Evolutionary conservation across 2,113 vertebrate species (phyloP).

Genomic region (Columba livia): DNA sequence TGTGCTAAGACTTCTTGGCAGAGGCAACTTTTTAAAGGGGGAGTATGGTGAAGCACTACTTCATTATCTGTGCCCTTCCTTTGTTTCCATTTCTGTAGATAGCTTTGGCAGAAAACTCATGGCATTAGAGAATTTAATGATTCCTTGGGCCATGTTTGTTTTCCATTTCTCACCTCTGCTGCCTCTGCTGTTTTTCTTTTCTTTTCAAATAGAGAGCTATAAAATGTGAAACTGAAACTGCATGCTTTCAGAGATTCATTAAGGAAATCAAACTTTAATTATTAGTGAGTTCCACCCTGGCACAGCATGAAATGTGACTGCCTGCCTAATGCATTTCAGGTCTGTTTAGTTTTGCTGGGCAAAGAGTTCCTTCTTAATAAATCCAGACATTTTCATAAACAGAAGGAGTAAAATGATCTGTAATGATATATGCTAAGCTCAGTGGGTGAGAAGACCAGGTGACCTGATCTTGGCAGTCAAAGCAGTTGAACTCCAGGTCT

Average conservation of each 20-base stretch:
- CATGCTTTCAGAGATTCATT: not conserved
- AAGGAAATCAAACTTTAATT: constrained; percentile 35
- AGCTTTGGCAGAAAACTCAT: not conserved
- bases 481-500: not conserved
- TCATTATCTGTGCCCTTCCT: not conserved
- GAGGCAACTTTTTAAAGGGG: not conserved
- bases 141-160: not conserved
- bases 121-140: not conserved
- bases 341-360: not conserved
- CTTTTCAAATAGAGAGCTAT: not conserved
- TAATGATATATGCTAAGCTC: not conserved
- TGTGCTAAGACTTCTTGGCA: not conserved
- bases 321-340: not conserved
- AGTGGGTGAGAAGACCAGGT: not conserved
- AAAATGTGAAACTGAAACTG: constrained; percentile 56
- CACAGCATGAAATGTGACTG: constrained; percentile 29
- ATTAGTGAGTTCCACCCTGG: constrained; percentile 40
- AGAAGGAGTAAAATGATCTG: not conserved
- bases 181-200: not conserved
- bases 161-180: not conserved
- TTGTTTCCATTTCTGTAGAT: not conserved
- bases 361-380: not conserved
- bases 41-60: not conserved
- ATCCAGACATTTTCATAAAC: not conserved
- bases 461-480: not conserved